phyloP scores from a whole-genome alignment of 2,888 invertebrate species.

The Microplitis deprimator region DNA sequence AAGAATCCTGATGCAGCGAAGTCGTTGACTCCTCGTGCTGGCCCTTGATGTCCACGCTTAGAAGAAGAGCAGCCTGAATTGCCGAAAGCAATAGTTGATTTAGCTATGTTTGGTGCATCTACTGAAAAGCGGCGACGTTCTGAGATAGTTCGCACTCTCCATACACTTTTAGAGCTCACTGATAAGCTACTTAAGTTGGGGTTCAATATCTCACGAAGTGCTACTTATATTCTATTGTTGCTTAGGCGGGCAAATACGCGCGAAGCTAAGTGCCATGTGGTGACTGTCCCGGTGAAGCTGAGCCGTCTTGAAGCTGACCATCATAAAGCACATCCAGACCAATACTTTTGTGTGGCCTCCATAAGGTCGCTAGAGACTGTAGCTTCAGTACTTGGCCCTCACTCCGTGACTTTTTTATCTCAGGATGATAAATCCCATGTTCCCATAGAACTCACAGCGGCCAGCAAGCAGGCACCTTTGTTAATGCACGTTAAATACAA shows the following conservation, averaged over 20 bases:
- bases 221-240: constrained; percentile 52
- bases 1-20: constrained; percentile 40
- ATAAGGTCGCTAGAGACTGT: constrained; percentile 49
- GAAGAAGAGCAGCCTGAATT: constrained; percentile 54
- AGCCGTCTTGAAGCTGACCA: constrained; percentile 37
- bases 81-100: constrained; percentile 53
- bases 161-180: constrained; percentile 43
- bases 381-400: constrained; percentile 49
- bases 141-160: constrained; percentile 45
- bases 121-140: constrained; percentile 40
- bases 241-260: constrained; percentile 48
- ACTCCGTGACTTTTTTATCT: constrained; percentile 53
- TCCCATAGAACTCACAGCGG: constrained; percentile 66
- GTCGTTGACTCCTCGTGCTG: constrained; percentile 44
- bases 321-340: constrained; percentile 42
- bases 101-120: constrained; percentile 46
- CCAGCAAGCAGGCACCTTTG: constrained; percentile 64
- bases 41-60: constrained; percentile 43
- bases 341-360: constrained; percentile 38
- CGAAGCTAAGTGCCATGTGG: constrained; percentile 57
- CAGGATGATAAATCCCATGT: constrained; percentile 65
- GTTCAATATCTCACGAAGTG: constrained; percentile 47
- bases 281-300: constrained; percentile 57
- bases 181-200: constrained; percentile 44
- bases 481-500: constrained; percentile 59